Conservation (phyloP, 2,113 vertebrate genomes). For the Cyrtonyx montezumae region DNA sequence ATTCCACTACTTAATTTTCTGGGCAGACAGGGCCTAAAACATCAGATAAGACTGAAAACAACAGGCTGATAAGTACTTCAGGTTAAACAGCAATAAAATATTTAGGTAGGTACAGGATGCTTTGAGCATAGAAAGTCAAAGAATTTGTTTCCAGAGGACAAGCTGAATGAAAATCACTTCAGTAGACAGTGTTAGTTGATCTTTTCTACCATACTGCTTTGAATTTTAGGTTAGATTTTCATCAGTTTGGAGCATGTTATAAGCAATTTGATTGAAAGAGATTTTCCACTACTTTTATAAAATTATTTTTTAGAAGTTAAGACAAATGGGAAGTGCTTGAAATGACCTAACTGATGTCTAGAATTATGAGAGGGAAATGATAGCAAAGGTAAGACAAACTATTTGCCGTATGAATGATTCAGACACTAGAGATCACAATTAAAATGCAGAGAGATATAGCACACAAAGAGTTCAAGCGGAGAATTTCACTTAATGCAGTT, state of each 20-base stretch:
- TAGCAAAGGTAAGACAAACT: neutral
- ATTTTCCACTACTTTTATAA: neutral
- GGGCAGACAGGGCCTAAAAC: neutral
- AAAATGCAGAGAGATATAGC: neutral
- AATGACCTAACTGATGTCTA: neutral
- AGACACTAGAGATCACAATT: slow-evolving; percentile 7
- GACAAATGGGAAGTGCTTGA: neutral
- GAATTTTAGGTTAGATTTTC: neutral
- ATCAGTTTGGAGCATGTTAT: neutral
- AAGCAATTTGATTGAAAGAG: neutral
- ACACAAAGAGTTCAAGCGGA: neutral
- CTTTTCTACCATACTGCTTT: neutral
- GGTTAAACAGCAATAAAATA: neutral
- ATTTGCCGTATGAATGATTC: neutral
- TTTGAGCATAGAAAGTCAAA: neutral
- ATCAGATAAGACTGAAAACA: neutral
- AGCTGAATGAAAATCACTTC: neutral
- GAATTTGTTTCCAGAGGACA: neutral
- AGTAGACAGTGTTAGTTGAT: neutral
- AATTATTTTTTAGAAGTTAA: neutral
- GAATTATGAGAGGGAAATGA: neutral
- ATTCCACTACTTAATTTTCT: neutral
- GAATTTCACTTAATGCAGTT: slow-evolving; percentile 20
- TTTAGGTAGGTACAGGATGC: neutral
- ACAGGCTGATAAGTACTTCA: neutral